These are phyloP conservation scores for Neoarius graeffei DNA, from an alignment of 2,113 vertebrate species.

Conservation along the genomic window DNA sequence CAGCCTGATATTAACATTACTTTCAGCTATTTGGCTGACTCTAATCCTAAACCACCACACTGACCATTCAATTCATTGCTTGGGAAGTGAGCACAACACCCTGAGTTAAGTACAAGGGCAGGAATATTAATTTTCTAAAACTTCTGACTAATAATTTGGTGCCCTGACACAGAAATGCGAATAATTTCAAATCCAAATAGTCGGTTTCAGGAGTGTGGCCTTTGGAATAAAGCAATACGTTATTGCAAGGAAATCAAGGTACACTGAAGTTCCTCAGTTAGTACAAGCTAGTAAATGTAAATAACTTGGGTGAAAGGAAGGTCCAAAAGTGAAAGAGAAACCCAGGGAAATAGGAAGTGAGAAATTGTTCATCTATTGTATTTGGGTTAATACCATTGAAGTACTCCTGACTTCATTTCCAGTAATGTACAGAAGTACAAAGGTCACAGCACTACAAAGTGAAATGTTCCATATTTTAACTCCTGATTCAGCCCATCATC, in stretches of 20 bases:
- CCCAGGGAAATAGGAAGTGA: not conserved
- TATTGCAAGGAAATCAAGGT: not conserved
- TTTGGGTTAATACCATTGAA: not conserved
- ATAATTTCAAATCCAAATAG: not conserved
- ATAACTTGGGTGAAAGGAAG: not conserved
- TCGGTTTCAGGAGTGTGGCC: not conserved
- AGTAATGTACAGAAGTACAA: not conserved
- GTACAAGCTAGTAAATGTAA: not conserved
- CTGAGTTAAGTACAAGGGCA: not conserved
- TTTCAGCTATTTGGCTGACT: not conserved
- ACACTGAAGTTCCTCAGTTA: not conserved
- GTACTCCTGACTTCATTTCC: slow-evolving; percentile 11
- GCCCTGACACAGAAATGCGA: not conserved
- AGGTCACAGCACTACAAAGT: not conserved
- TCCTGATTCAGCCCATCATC: not conserved
- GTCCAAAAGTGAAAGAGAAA: slow-evolving; percentile 17
- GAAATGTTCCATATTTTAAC: not conserved
- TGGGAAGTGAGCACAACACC: not conserved
- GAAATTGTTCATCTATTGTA: slow-evolving; percentile 5
- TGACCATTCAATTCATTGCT: not conserved
- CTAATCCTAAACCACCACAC: not conserved
- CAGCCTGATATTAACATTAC: not conserved
- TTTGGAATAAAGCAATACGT: not conserved
- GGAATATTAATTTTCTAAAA: not conserved
- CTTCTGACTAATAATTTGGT: not conserved